Evolutionary conservation across 2,888 invertebrate species (phyloP).

Genomic region (Zaprionus obscuricornis): DNA sequence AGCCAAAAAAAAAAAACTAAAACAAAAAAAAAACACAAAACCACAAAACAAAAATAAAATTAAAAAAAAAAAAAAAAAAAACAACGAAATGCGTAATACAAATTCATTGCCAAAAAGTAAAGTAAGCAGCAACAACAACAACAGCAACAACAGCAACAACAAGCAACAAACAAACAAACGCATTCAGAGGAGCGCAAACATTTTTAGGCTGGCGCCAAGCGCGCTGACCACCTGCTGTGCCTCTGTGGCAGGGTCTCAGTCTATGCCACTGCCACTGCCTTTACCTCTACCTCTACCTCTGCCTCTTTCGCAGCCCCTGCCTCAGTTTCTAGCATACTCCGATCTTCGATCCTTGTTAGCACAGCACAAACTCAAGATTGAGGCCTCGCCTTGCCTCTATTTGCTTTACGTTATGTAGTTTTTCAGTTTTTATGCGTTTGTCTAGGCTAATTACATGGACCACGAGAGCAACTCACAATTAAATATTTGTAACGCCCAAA

Average conservation of each 20-base stretch:
- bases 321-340: background rate
- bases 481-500: conserved; percentile 80
- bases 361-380: conserved; percentile 56
- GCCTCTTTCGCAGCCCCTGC: too few species aligned
- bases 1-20: conserved; percentile 21
- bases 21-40: conserved; percentile 20
- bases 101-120: conserved; percentile 73
- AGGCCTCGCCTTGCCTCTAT: conserved; percentile 34
- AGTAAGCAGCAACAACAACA: conserved; percentile 8
- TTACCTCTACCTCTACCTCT: conserved; percentile 9
- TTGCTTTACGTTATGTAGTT: conserved; percentile 33
- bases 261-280: too few species aligned
- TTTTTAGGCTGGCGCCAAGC: conserved; percentile 78
- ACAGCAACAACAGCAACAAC: background rate
- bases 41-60: conserved; percentile 4
- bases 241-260: conserved; percentile 49
- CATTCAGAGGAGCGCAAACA: conserved; percentile 39
- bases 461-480: conserved; percentile 72
- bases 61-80: conserved; percentile 20
- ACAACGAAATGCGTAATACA: conserved; percentile 18
- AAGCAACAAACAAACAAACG: conserved; percentile 8
- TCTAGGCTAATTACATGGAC: conserved; percentile 70
- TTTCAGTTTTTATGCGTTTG: conserved; percentile 26
- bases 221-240: conserved; percentile 79
- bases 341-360: conserved; percentile 77